Conservation (phyloP, 1,140 invertebrate species). For the Aphis gossypii region DNA sequence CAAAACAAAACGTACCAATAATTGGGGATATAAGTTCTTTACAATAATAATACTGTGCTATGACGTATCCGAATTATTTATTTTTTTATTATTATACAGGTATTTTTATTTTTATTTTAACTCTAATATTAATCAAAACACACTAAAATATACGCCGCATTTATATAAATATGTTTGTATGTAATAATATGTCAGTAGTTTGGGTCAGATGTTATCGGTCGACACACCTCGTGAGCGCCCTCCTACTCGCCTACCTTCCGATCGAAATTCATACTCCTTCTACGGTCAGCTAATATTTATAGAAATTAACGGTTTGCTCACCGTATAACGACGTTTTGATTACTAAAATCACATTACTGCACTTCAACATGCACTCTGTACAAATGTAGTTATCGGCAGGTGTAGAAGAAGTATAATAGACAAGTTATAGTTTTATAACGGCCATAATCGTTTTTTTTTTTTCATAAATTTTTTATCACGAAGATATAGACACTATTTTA, state of each 20-base stretch:
- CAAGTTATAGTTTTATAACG: not conserved
- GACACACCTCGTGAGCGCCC: not conserved
- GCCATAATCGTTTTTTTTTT: not conserved
- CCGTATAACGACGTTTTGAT: constrained; percentile 50
- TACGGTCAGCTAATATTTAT: not conserved
- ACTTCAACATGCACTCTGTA: not conserved
- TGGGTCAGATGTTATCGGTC: constrained; percentile 51
- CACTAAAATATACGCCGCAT: not conserved
- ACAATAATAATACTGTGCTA: not conserved
- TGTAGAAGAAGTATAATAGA: not conserved
- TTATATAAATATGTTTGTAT: not conserved
- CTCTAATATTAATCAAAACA: not conserved
- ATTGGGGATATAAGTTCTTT: not conserved
- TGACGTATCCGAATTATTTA: not conserved
- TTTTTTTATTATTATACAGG: not conserved
- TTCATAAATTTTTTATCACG: not conserved
- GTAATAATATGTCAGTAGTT: not conserved
- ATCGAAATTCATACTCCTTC: not conserved
- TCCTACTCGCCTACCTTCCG: not conserved
- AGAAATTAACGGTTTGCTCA: constrained; percentile 39
- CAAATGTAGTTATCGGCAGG: not conserved
- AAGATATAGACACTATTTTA: not conserved
- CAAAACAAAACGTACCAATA: not conserved
- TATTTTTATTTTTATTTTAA: not conserved
- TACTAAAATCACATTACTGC: constrained; percentile 37